Evolutionary conservation across 2,113 vertebrate genomes (phyloP).

Genomic region (Globicephala melas): DNA sequence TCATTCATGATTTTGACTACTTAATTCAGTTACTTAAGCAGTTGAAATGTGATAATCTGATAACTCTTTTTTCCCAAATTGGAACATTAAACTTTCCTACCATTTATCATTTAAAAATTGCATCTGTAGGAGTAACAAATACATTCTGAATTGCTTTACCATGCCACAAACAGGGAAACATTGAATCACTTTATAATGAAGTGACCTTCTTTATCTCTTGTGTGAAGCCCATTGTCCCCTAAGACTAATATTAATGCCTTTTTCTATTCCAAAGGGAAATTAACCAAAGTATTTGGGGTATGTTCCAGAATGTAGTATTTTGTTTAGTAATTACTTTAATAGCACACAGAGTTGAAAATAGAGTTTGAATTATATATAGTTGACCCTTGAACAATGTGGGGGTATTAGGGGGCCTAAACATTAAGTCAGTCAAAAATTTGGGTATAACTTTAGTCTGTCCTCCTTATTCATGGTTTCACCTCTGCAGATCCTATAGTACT

Average conservation of each 20-base stretch:
- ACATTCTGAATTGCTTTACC: not conserved
- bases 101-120: constrained; percentile 6
- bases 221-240: not conserved
- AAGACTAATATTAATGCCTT: not conserved
- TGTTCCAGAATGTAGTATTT: not conserved
- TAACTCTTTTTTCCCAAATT: constrained; percentile 71
- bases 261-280: not conserved
- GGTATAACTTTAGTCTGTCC: not conserved
- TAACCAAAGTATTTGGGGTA: not conserved
- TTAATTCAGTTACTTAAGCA: constrained; percentile 69
- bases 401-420: not conserved
- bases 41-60: constrained; percentile 67
- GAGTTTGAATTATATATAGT: not conserved
- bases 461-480: not conserved
- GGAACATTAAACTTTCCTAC: constrained; percentile 28
- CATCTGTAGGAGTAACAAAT: not conserved
- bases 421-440: not conserved
- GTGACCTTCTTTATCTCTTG: not conserved
- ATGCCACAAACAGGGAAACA: not conserved
- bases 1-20: constrained; percentile 73
- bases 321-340: not conserved
- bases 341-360: not conserved
- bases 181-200: not conserved
- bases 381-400: not conserved
- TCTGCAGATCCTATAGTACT: not conserved